Percentiles rank a stretch among this genome's conserved stretches.
Evolutionary conservation across 2,797 vertebrate genomes (phyloP).

Genomic region (Aselliscus stoliczkanus): DNA sequence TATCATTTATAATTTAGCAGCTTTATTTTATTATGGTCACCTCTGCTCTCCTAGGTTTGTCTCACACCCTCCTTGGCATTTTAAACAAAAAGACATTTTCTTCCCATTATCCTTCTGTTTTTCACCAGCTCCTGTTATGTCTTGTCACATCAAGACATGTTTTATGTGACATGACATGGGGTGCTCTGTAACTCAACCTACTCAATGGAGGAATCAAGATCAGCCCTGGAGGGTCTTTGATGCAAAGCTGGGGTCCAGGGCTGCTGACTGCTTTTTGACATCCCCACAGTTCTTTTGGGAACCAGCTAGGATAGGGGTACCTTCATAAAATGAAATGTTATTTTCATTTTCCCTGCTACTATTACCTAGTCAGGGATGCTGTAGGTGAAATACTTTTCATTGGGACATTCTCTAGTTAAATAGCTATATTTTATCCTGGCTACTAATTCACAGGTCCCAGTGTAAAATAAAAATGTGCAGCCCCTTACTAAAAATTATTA

Average conservation of each 20-base stretch:
- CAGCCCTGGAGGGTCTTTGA: neutral
- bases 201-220: slow-evolving; percentile 16
- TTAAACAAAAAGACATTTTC: slow-evolving; percentile 25
- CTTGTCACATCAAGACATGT: neutral
- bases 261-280: neutral
- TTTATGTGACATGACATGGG: slow-evolving; percentile 48
- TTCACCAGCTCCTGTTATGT: neutral
- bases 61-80: slow-evolving; percentile 2
- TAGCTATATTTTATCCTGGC: neutral
- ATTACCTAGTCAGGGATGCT: neutral
- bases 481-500: neutral
- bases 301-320: neutral
- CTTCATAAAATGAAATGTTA: neutral
- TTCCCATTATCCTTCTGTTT: neutral
- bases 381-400: neutral
- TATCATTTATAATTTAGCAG: slow-evolving; percentile 33
- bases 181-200: neutral
- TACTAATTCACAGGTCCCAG: neutral
- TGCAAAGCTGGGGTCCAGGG: neutral
- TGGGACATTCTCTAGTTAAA: neutral
- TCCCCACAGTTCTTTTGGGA: neutral
- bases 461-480: neutral
- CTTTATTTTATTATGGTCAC: slow-evolving; percentile 45
- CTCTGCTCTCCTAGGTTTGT: slow-evolving; percentile 8
- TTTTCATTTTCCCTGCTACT: neutral